These are phyloP conservation scores for Valencia hispanica DNA, from an alignment of 2,797 vertebrate genomes.

Conservation along the genomic window DNA sequence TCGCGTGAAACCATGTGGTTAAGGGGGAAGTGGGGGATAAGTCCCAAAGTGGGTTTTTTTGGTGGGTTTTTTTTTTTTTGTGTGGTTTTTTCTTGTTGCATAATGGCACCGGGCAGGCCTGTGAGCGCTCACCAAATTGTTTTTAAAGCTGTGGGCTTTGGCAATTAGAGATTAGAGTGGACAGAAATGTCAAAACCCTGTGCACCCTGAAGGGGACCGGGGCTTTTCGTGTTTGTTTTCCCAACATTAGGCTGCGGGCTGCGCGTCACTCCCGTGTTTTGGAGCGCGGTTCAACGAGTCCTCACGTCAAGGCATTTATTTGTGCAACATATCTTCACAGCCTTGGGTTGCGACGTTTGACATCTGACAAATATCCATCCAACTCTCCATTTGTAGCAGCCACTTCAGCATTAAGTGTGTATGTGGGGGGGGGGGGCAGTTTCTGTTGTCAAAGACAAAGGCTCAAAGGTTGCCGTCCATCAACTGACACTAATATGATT, in stretches of 20 bases:
- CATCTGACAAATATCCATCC: conserved; percentile 15
- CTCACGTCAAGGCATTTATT: conserved; percentile 72
- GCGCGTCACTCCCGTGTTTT: conserved; percentile 77
- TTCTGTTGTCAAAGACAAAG: not conserved
- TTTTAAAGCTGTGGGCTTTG: conserved; percentile 3
- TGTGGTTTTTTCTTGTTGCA: not conserved
- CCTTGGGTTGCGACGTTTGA: conserved; percentile 43
- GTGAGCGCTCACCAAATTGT: not conserved
- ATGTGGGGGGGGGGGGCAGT: not conserved
- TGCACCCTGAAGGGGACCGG: conserved; percentile 27
- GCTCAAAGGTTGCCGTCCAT: not conserved
- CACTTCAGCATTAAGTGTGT: not conserved
- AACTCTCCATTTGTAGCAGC: not conserved
- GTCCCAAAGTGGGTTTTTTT: too few species aligned
- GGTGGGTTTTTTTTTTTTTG: not conserved
- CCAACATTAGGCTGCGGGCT: conserved; percentile 74
- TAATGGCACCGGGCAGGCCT: not conserved
- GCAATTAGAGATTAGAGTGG: conserved; percentile 1
- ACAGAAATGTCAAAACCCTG: conserved; percentile 25
- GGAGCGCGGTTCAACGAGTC: conserved; percentile 69
- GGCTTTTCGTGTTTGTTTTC: conserved; percentile 70
- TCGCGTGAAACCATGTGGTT: not conserved
- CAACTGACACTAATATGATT: conserved; percentile 8
- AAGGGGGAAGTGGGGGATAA: not conserved
- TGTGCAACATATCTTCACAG: conserved; percentile 71